phyloP scores from a whole-genome alignment of 2,888 invertebrate species.

The Drosophila atripex region DNA sequence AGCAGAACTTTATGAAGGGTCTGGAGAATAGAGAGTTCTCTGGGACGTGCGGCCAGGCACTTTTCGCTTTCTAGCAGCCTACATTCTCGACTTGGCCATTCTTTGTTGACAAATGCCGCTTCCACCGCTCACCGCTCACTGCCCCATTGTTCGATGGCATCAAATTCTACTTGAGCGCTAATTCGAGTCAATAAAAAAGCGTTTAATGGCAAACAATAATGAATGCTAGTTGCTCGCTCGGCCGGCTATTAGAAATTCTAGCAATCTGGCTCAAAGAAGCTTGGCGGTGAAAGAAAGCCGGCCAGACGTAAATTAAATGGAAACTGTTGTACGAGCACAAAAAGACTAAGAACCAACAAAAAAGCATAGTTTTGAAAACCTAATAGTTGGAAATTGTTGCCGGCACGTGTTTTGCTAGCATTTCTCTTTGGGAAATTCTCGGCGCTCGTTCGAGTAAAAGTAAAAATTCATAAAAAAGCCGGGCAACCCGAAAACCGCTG shows the following conservation, averaged over 20 bases:
- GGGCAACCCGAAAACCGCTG: slow-evolving; percentile 60
- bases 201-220: slow-evolving; percentile 55
- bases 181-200: slow-evolving; percentile 72
- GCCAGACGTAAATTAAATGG: slow-evolving; percentile 61
- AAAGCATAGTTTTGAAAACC: slow-evolving; percentile 36
- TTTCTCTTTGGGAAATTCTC: slow-evolving; percentile 58
- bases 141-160: slow-evolving; percentile 58
- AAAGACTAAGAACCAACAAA: slow-evolving; percentile 29
- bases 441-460: slow-evolving; percentile 55
- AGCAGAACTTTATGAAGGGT: slow-evolving; percentile 59
- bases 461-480: slow-evolving; percentile 61
- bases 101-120: slow-evolving; percentile 55
- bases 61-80: slow-evolving; percentile 65
- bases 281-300: slow-evolving; percentile 64
- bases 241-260: slow-evolving; percentile 63
- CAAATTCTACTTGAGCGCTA: slow-evolving; percentile 73
- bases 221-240: slow-evolving; percentile 30
- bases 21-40: slow-evolving; percentile 35
- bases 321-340: slow-evolving; percentile 38
- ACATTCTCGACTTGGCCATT: slow-evolving; percentile 33
- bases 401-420: slow-evolving; percentile 59
- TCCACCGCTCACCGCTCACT: slow-evolving; percentile 47
- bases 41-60: slow-evolving; percentile 50
- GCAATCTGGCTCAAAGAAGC: slow-evolving; percentile 63
- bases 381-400: slow-evolving; percentile 59